These are phyloP conservation scores for Oryzias javanicus DNA, from an alignment of 2,113 vertebrate genomes.

Conservation along the genomic window DNA sequence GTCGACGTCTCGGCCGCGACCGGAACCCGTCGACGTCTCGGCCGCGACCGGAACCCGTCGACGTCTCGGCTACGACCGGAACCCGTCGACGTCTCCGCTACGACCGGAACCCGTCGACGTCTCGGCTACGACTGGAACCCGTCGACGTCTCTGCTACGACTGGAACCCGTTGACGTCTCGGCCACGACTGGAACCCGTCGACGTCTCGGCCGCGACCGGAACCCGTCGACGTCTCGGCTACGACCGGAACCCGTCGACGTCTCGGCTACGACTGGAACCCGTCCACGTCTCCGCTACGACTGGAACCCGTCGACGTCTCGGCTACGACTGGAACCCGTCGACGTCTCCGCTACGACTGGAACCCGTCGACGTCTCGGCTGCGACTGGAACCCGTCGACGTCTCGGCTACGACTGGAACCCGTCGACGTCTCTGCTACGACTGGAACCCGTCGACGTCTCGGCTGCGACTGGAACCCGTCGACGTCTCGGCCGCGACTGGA, in stretches of 20 bases:
- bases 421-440: constrained; percentile 19
- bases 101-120: constrained; percentile 17
- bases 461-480: constrained; percentile 14
- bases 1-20: constrained; percentile 20
- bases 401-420: constrained; percentile 19
- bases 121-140: constrained; percentile 19
- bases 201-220: constrained; percentile 13
- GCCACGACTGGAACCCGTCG: constrained; percentile 19
- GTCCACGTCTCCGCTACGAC: constrained; percentile 19
- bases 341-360: constrained; percentile 12
- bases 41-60: constrained; percentile 20
- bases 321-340: constrained; percentile 19
- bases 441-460: constrained; percentile 14
- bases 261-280: constrained; percentile 19
- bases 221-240: constrained; percentile 20
- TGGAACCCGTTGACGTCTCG: constrained; percentile 14
- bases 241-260: constrained; percentile 17
- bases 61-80: constrained; percentile 11
- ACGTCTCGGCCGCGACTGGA: constrained; percentile 13
- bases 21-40: constrained; percentile 14
- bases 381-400: constrained; percentile 17
- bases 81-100: constrained; percentile 20
- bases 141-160: constrained; percentile 19
- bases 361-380: constrained; percentile 13
- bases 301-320: constrained; percentile 14